Percentiles rank a stretch among this genome's conserved stretches.
phyloP scores from a whole-genome alignment of 1,140 invertebrate genomes.

The Drosophila novamexicana region DNA sequence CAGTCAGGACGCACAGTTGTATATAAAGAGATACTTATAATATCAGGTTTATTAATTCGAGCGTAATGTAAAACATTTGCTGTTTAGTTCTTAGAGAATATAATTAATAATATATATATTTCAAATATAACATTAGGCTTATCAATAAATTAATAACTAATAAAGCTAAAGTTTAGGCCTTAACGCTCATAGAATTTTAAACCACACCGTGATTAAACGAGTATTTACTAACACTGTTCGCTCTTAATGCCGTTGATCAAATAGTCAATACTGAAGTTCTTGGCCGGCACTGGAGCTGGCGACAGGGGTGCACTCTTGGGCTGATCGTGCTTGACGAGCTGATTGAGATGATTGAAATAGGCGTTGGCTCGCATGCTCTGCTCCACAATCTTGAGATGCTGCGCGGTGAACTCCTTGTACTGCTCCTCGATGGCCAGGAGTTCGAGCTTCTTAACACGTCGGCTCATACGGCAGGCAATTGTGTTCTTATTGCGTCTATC shows the following conservation, averaged over 20 bases:
- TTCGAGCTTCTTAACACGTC: constrained; percentile 73
- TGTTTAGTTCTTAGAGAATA: neutral
- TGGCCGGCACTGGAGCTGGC: constrained; percentile 10
- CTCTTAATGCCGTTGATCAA: constrained; percentile 49
- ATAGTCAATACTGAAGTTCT: constrained; percentile 70
- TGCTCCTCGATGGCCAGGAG: constrained; percentile 71
- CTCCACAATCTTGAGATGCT: constrained; percentile 65
- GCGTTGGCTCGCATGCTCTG: constrained; percentile 59
- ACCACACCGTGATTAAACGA: constrained; percentile 25
- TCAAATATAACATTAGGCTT: neutral
- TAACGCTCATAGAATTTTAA: neutral
- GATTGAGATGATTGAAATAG: constrained; percentile 63
- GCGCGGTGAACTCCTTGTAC: constrained; percentile 62
- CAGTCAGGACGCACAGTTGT: too few species aligned
- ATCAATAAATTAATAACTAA: constrained; percentile 3
- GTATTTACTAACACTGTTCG: constrained; percentile 28
- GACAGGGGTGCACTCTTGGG: constrained; percentile 5
- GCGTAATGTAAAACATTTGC: too few species aligned
- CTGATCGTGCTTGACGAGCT: constrained; percentile 42
- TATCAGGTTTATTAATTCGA: too few species aligned
- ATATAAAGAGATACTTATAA: too few species aligned
- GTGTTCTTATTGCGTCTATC: constrained; percentile 79
- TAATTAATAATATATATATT: neutral
- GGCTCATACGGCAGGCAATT: constrained; percentile 76
- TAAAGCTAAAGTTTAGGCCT: constrained; percentile 1